Evolutionary conservation across 2,113 vertebrate genomes (phyloP), one percentile per base, ranked within the genome.

Genomic region (Todiramphus chloris): DNA sequence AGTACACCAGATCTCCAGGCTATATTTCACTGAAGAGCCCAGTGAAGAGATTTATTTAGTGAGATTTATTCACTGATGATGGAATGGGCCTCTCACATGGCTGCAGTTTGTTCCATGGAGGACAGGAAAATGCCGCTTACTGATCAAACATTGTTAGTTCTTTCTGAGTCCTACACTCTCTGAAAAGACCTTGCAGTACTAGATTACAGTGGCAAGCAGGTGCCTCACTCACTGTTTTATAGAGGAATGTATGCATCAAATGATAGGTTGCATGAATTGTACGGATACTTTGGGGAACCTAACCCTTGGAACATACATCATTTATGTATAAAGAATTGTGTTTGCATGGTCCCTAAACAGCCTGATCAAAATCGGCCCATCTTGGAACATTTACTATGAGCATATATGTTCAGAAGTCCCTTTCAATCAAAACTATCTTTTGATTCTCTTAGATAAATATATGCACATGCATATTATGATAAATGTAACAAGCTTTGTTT

Each of bases 361-460:
- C 4, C 5, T 53, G 6, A 58, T 24, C 7, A 51, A 73, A 89
- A 25, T 1, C 35, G 5, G 3, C 9, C 35, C 2, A 16, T 21
- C 4, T 55, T 4, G 37, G 31, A 88, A 8, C 5, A 48, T 35
- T 59, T 67, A 19, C 6, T 58, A 31, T 72, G 33, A 68, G 7
- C 25, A 59, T 20, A 23, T 3, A 0, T 62, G 24, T 53, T n/a
- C 30, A 44, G 18, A 31, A 3, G 1, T 51, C 18, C 3, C 8
- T 85, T 69, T 41, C 43, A 72, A 50, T 3, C 2, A 63, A 91
- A 94, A 31, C 8, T n/a, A 8, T 48, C 76, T 51, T 31, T 20
- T 63, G 1, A 8, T 35, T 87, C 12, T 82, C 9, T 87, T 13
- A 23, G 35, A 43, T 18, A 62, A 43, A 19, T 2, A 21, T 56